Evolutionary conservation across 1,140 invertebrate genomes (phyloP).

Genomic region (Drosophila lini): DNA sequence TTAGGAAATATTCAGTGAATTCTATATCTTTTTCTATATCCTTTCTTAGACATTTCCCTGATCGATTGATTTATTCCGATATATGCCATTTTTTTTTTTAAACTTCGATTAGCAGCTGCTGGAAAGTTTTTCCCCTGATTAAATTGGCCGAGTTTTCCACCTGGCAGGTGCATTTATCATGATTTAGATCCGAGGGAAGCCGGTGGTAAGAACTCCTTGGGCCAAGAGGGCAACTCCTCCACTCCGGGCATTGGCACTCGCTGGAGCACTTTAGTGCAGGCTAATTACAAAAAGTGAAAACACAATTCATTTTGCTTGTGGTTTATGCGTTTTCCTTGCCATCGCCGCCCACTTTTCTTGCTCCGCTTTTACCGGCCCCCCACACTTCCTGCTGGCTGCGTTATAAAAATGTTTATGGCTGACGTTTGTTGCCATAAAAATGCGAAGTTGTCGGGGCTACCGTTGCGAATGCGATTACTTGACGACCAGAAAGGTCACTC

Average conservation of each 20-base stretch:
- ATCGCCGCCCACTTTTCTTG: background rate
- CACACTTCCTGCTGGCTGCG: conserved; percentile 43
- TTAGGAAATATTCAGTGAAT: conserved; percentile 4
- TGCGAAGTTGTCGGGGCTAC: conserved; percentile 62
- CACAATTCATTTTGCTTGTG: conserved; percentile 77
- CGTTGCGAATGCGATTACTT: conserved; percentile 66
- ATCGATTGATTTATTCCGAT: conserved; percentile 11
- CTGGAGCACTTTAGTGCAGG: conserved; percentile 50
- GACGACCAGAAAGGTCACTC: conserved; percentile 66
- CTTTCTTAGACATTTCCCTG: background rate
- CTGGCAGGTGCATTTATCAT: conserved; percentile 44
- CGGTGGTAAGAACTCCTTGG: background rate
- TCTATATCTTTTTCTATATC: background rate
- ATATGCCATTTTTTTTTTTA: background rate
- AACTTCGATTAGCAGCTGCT: conserved; percentile 34
- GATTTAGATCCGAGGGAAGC: conserved; percentile 26
- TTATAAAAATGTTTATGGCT: conserved; percentile 74
- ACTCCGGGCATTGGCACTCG: conserved; percentile 1
- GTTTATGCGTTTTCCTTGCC: conserved; percentile 62
- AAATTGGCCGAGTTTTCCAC: conserved; percentile 23
- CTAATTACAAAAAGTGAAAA: conserved; percentile 80
- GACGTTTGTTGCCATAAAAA: conserved; percentile 72
- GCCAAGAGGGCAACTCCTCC: background rate
- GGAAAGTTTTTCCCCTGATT: conserved; percentile 30
- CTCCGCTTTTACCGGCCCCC: background rate